Percentiles rank a stretch among this genome's conserved stretches.
Conservation (phyloP, 1,140 invertebrate species). For the Musca domestica region DNA sequence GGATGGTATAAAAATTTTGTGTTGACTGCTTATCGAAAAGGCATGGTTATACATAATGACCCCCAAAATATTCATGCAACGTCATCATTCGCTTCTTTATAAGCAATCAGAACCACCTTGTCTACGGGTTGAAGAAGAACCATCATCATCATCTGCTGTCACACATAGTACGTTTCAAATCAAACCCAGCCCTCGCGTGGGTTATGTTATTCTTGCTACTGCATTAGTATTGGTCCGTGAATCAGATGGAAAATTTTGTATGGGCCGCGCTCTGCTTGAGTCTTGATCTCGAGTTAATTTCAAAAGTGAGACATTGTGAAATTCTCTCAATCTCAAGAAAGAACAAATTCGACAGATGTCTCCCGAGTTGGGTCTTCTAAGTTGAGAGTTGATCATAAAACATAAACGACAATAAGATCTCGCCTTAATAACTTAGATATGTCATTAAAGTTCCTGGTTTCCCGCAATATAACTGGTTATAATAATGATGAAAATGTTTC, state of each 20-base stretch:
- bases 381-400: background rate
- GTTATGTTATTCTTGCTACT: slow-evolving; percentile 2
- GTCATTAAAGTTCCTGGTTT: background rate
- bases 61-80: background rate
- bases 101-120: background rate
- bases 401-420: slow-evolving; percentile 4
- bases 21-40: background rate
- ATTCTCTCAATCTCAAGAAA: background rate
- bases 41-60: background rate
- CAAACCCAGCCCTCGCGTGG: too few species aligned
- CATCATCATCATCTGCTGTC: background rate
- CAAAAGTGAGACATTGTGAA: slow-evolving; percentile 23
- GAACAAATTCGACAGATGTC: background rate
- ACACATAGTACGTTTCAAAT: background rate
- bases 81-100: background rate
- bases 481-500: slow-evolving; percentile 23
- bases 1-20: background rate
- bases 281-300: slow-evolving; percentile 22
- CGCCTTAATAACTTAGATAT: slow-evolving; percentile 16
- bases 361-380: background rate
- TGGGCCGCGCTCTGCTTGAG: slow-evolving; percentile 13
- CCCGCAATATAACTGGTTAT: background rate
- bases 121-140: background rate
- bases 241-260: background rate
- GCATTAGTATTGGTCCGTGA: slow-evolving; percentile 4